phyloP scores from a whole-genome alignment of 2,113 vertebrate genomes.

The Lamprologus ornatipinnis region DNA sequence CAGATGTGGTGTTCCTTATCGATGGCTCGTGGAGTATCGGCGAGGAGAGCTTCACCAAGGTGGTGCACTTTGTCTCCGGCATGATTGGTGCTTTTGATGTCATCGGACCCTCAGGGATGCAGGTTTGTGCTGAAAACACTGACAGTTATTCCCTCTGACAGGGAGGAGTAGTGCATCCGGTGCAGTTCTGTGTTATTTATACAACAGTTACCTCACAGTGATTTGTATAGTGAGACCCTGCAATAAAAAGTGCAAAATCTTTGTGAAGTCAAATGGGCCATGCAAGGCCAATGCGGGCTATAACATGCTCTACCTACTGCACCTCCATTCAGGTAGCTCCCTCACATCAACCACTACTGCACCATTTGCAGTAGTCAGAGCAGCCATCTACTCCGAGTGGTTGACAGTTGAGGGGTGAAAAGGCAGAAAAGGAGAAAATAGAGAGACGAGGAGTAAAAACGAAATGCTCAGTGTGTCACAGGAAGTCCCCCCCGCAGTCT shows the following conservation, averaged over 20 bases:
- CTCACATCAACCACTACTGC: not conserved
- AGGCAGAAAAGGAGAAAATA: not conserved
- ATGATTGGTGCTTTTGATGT: slow-evolving; percentile 88
- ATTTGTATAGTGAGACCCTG: not conserved
- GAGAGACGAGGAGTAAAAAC: not conserved
- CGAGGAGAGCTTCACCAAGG: slow-evolving; percentile 95
- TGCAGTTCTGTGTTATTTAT: not conserved
- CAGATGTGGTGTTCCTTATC: slow-evolving; percentile 94
- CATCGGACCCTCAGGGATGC: slow-evolving; percentile 86
- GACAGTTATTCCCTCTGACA: not conserved
- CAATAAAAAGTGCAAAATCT: not conserved
- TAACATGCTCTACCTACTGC: not conserved
- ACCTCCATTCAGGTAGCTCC: not conserved
- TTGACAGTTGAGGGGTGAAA: not conserved
- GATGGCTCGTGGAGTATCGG: slow-evolving; percentile 98
- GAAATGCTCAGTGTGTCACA: not conserved
- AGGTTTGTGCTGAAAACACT: slow-evolving; percentile 68
- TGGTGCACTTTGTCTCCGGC: slow-evolving; percentile 84
- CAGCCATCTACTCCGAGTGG: not conserved
- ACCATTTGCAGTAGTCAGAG: not conserved
- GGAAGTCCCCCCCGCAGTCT: not conserved
- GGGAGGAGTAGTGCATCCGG: not conserved
- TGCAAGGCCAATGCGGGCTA: not conserved
- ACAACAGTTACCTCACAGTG: not conserved
- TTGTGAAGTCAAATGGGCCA: not conserved